Evolutionary conservation across 2,797 vertebrate species (phyloP).

Genomic region (Emydoidea blandingii): DNA sequence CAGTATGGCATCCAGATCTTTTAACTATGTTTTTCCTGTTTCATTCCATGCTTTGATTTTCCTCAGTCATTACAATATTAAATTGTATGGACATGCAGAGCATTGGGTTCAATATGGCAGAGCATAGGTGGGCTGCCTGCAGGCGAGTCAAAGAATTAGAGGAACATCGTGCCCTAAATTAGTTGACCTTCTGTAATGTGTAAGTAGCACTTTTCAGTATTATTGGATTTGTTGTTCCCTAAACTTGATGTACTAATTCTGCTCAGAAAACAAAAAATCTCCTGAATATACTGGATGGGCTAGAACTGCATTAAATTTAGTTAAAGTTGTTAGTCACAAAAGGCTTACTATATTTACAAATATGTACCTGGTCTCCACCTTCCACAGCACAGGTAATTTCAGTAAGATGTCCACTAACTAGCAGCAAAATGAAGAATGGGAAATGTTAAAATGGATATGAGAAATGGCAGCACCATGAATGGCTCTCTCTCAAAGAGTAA

Average conservation of each 20-base stretch:
- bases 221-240: background rate
- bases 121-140: background rate
- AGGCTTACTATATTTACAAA: background rate
- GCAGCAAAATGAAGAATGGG: background rate
- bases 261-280: background rate
- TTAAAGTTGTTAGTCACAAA: background rate
- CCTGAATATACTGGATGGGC: background rate
- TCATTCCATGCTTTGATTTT: background rate
- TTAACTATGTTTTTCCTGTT: background rate
- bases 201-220: background rate
- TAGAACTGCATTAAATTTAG: background rate
- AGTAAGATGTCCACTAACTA: background rate
- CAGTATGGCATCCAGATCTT: background rate
- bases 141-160: background rate
- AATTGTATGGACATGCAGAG: background rate
- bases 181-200: background rate
- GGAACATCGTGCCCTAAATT: background rate
- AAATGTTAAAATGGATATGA: background rate
- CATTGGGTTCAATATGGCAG: background rate
- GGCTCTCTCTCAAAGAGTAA: background rate
- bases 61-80: background rate
- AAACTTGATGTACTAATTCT: background rate
- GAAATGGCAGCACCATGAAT: background rate
- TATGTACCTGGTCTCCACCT: background rate
- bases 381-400: background rate